Percentiles rank a stretch among this genome's conserved stretches.
These are phyloP conservation scores for Cyprinodon variegatus DNA, from an alignment of 2,113 vertebrate genomes.

Conservation along the genomic window DNA sequence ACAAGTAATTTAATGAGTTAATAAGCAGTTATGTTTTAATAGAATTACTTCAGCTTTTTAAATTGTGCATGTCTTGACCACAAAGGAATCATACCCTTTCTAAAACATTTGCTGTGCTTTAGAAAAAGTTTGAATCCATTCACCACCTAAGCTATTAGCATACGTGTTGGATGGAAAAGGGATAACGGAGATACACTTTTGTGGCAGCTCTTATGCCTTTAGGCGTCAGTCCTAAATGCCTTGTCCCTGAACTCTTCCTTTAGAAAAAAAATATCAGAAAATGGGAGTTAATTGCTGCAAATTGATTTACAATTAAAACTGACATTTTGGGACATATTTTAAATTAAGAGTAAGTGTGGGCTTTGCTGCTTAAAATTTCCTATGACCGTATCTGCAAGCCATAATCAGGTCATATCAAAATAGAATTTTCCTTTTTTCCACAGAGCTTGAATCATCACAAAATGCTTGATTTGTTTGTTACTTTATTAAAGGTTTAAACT, in stretches of 20 bases:
- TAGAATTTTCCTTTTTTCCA: neutral
- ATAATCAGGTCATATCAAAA: neutral
- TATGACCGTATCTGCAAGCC: neutral
- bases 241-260: conserved; percentile 61
- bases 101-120: conserved; percentile 16
- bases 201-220: conserved; percentile 37
- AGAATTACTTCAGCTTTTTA: neutral
- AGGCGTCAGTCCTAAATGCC: conserved; percentile 51
- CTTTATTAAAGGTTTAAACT: conserved; percentile 24
- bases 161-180: conserved; percentile 52
- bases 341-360: neutral
- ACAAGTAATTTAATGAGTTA: too few relatives aligned
- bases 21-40: too few relatives aligned
- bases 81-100: neutral
- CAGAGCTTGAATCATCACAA: neutral
- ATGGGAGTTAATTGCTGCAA: conserved; percentile 22
- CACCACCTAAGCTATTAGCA: conserved; percentile 57
- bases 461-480: conserved; percentile 15
- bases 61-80: neutral
- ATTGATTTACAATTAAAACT: conserved; percentile 44
- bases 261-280: conserved; percentile 35
- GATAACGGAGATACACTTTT: conserved; percentile 25
- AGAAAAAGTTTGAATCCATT: conserved; percentile 48
- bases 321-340: conserved; percentile 29
- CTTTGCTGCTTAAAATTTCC: neutral